Base-by-base conservation (phyloP, 2,888 invertebrate genomes). In the Argyresthia goedartella region DNA sequence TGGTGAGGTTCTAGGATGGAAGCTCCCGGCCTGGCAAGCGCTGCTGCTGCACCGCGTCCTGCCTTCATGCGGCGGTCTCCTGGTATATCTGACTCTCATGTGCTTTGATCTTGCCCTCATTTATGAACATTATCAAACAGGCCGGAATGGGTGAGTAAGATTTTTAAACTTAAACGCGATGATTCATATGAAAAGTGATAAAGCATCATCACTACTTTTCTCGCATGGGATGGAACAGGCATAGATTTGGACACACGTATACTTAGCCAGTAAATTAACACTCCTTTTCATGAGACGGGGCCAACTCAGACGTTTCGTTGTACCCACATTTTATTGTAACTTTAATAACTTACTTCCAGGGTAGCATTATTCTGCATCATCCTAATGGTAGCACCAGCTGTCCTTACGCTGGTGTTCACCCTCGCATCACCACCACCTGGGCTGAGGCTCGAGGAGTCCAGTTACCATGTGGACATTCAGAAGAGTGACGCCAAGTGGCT, bases 61-160 rank as follows among this genome's bases (percentile, higher is more conserved):
- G 54, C 85, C 86, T 42, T 75, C 85, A 42, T 82, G 81, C 54
- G 85, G 82, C 0, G 90, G 90, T 10, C 88, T 91, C 45, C 56
- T 90, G 1, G 71, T 93, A 34, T 95, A 92, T 61, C 79, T 93
- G 39, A 76, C 90, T 4, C 86, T 93, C 51, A 90, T 92, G 42
- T 89, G 91, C 14, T 89, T 89, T 44, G 94, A 94, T 66, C 68
- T 91, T 35, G 90, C 90, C 0, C 84, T 93, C 1, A 88, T 91
- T 50, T 82, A 88, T 56, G 89, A 91, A 66, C 91, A 93, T 65
- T 89, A 89, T 57, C 77, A 77, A 14, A 89, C 89, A 61, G 82
- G 86, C 4, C 89, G 92, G 67, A 75, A 88, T 13, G 69, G 79
- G 77, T 88, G 79, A 81, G 88, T 80, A 44, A 34, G 44, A 33